Evolutionary conservation across 2,797 vertebrate genomes (phyloP), one percentile per base, ranked within the genome.

Genomic region (Scolopax bukidnonensis): DNA sequence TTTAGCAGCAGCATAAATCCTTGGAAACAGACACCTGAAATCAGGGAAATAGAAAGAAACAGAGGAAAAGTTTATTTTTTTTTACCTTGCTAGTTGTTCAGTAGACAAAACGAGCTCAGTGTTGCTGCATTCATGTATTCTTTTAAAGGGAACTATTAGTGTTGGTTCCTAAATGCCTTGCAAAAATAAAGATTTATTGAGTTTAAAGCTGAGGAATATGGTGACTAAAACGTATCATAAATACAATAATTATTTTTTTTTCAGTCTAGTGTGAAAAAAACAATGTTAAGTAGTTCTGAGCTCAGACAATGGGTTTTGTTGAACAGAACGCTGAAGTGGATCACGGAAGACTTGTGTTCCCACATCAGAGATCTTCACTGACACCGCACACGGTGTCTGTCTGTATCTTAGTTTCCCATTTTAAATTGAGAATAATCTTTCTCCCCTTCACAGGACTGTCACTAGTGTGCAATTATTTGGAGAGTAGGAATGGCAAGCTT

Each of bases 1-100:
- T 87, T 74, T 69, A 90, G 48, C 51, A 68, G 71, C 32, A 90
- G 51, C 56, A 74, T 67, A 94, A 82, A 92, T 76, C 60, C 33
- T 84, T 92, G 63, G 89, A 56, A 94, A 77, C 10, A 67, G 92
- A 57, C 56, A 96, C 67, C 90, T 96, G 93, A 92, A 93, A 76
- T 80, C 48, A 77, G 32, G 16, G 32, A 81, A 86, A 79, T 16
- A 71, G 47, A 84, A 85, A 65, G 36, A 57, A 89, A 51, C 3
- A 38, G 36, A 68, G 17, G 32, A 53, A 74, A 86, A 69, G 5
- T 59, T 75, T 47, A 18, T 84, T 90, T 84, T 74, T 77, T 90
- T 90, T 45, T 93, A 11, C 87, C 51, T 79, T 0, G 0, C 21
- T 68, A 64, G 32, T 36, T 89, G 16, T 68, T 87, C 54, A 63